Base-by-base conservation (phyloP, 2,113 vertebrate genomes). In the Vidua chalybeata region DNA sequence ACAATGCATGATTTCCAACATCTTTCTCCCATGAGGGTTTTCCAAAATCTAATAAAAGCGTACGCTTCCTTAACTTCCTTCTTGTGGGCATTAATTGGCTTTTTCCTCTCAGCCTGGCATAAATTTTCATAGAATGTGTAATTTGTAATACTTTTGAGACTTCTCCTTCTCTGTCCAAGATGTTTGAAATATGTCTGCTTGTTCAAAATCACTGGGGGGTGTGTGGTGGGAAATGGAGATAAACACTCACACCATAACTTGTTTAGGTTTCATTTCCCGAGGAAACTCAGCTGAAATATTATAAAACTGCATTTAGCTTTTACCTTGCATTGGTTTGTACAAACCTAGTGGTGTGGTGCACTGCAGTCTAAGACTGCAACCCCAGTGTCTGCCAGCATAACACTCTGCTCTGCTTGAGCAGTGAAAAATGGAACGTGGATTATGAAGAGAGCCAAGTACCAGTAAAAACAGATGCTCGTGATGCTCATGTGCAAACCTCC, bases 41-140 rank as follows among this genome's bases (percentile, higher is more conserved):
- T 74, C 88, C 59, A 94, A 96, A 95, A 94, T 92, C 72, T 86
- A 93, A 94, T 84, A 84, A 39, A 90, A 86, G 5, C 35, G 37
- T 52, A 90, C 1, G 64, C 75, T 93, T 90, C 88, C 79, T 81
- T 85, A 93, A 85, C 85, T 88, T 93, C 72, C 45, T 94, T 93
- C 88, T 86, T 89, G 55, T 74, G 76, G 39, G 51, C 61, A 95
- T 95, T 96, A 96, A 96, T 93, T 94, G 85, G 55, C 48, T 81
- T 90, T 94, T 88, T 17, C 52, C 37, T 63, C 68, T 69, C 73
- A 81, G 37, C 43, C 48, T 74, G 39, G 43, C 59, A 92, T 73
- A 86, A 80, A 88, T 92, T 93, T 88, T 94, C 83, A 94, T 6
- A 59, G 72, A 71, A 80, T 63, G 16, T 77, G 46, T 51, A 74